Evolutionary conservation across 92 coral and sea anemone genomes (phyloP), one percentile per base, ranked within the genome.

Genomic region (Zoanthus solanderi): DNA sequence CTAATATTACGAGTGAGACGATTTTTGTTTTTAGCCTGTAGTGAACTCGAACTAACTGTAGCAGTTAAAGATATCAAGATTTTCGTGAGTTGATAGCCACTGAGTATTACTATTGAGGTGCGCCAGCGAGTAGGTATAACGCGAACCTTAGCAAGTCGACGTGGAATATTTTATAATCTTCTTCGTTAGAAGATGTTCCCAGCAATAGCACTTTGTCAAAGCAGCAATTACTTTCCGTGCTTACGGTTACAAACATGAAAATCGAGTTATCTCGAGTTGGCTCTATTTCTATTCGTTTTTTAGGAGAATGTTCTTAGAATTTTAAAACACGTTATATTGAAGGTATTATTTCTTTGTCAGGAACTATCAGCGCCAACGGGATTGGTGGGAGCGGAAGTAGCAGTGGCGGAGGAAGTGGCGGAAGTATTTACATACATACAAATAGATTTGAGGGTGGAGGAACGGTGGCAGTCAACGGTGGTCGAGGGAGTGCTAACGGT

Each of bases 341-440:
- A 29, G 34, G 1, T 65, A 17, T 71, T 16, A 17, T 1, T 53
- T 2, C 44, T 45, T 67, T 56, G 30, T 23, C 75, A 92, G 95
- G 95, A 34, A 44, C 67, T 10, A 90, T 93, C 72, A 80, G 88
- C 57, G 95, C 89, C 2, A 75, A 84, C 63, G 95, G 93, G 1
- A 44, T 47, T 61, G 71, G 92, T 17, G 88, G 83, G 31, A 63
- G 83, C 13, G 74, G 91, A 0, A 56, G 66, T 28, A 79, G 54
- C 73, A 81, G 87, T 28, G 95, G 95, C 31, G 95, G 95, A 5
- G 95, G 93, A 6, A 93, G 95, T 86, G 95, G 95, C n/a, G 95
- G 95, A 37, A 93, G 95, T 77, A 88, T 93, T 29, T 80, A 84
- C n/a, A 85, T 90, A 57, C 79, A 84, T 42, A 88, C 95, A 3